phyloP scores from a whole-genome alignment of 1,140 invertebrate genomes.

The Sarcophaga bullata region DNA sequence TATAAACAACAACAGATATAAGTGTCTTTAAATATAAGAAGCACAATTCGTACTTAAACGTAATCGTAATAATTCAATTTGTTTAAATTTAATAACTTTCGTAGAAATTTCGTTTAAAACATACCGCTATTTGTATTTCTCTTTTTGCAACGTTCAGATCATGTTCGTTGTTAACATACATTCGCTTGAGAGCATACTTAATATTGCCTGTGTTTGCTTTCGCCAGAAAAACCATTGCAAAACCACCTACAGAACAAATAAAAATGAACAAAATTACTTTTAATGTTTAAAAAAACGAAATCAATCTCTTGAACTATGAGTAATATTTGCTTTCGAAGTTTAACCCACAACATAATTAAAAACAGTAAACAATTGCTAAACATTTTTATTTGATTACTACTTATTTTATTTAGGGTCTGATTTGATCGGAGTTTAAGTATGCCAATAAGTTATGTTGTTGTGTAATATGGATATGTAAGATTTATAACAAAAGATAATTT shows the following conservation, averaged over 20 bases:
- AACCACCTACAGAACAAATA: conserved; percentile 77
- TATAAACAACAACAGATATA: conserved; percentile 36
- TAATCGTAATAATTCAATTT: neutral
- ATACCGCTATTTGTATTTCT: conserved; percentile 92
- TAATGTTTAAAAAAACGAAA: too few species aligned
- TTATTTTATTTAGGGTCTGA: too few species aligned
- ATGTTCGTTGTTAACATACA: conserved; percentile 93
- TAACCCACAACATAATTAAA: too few species aligned
- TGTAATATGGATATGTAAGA: too few species aligned
- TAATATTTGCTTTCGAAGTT: too few species aligned
- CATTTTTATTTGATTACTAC: too few species aligned
- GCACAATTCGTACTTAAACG: neutral
- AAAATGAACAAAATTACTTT: neutral
- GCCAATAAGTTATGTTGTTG: too few species aligned
- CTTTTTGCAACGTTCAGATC: conserved; percentile 88
- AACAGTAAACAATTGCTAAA: too few species aligned
- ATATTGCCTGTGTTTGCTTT: conserved; percentile 74
- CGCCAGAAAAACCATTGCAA: conserved; percentile 91
- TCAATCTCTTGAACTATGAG: too few species aligned
- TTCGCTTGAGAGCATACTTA: conserved; percentile 87
- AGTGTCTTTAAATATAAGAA: neutral
- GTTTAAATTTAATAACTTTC: neutral
- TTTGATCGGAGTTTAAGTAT: too few species aligned
- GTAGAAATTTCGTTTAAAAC: conserved; percentile 51
- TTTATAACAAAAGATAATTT: too few species aligned